Conservation (phyloP, 2,113 vertebrate species). For the Xenopus laevis region DNA sequence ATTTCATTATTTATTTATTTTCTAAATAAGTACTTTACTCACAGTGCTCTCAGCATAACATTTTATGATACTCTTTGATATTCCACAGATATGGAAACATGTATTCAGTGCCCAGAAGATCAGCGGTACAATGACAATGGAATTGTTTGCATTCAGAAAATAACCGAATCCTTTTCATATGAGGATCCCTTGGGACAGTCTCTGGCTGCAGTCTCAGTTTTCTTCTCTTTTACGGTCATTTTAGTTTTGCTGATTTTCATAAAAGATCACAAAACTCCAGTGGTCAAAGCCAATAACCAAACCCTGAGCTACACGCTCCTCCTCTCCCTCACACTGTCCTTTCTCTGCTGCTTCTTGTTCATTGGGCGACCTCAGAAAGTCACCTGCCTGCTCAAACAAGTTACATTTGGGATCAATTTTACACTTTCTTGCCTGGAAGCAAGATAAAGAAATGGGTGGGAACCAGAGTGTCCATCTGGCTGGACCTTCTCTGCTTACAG, state of each 20-base stretch:
- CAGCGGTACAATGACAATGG: slow-evolving; percentile 61
- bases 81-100: slow-evolving; percentile 60
- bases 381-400: not conserved
- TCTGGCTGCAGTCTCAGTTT: slow-evolving; percentile 47
- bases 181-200: slow-evolving; percentile 61
- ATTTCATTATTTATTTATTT: too few species aligned
- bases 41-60: too few species aligned
- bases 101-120: slow-evolving; percentile 57
- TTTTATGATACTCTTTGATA: too few species aligned
- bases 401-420: not conserved
- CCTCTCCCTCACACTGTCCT: slow-evolving; percentile 49
- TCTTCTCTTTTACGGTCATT: slow-evolving; percentile 53
- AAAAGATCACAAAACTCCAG: slow-evolving; percentile 47
- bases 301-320: slow-evolving; percentile 54
- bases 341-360: slow-evolving; percentile 45
- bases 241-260: slow-evolving; percentile 50
- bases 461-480: not conserved
- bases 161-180: slow-evolving; percentile 62
- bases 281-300: slow-evolving; percentile 34
- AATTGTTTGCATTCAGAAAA: slow-evolving; percentile 61
- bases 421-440: not conserved
- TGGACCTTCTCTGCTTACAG: slow-evolving; percentile 3
- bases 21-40: too few species aligned
- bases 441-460: not conserved
- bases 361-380: not conserved